Evolutionary conservation across 1,140 invertebrate genomes (phyloP).

Genomic region (Tetragnatha versicolor): DNA sequence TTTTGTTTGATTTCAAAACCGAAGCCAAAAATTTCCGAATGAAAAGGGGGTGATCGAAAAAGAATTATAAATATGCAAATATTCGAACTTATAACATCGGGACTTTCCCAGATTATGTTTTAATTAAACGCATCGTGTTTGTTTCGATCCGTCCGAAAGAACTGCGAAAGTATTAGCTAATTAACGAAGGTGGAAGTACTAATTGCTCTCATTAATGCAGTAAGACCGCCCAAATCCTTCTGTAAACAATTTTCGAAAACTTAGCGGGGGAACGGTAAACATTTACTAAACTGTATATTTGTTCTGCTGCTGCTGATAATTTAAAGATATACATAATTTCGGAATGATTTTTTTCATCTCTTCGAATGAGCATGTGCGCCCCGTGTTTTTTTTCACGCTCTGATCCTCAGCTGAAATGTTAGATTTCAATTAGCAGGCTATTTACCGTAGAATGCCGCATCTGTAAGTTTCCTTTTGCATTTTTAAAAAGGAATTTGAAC

Average conservation of each 20-base stretch:
- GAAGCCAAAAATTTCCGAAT: no score
- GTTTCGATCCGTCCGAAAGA: constrained; percentile 45
- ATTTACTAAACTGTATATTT: constrained; percentile 55
- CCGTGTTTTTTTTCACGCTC: constrained; percentile 21
- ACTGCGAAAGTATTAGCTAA: constrained; percentile 54
- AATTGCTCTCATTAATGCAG: constrained; percentile 53
- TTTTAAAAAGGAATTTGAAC: constrained; percentile 53
- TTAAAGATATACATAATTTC: constrained; percentile 54
- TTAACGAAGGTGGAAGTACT: constrained; percentile 52
- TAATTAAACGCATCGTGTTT: constrained; percentile 52
- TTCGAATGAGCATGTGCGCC: constrained; percentile 16
- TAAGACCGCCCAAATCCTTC: constrained; percentile 51
- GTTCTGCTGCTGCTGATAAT: constrained; percentile 47
- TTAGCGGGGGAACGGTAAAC: constrained; percentile 34
- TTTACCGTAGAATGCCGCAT: constrained; percentile 43
- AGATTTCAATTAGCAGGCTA: constrained; percentile 55
- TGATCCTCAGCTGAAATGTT: constrained; percentile 45
- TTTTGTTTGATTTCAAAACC: no score
- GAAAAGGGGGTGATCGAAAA: no score
- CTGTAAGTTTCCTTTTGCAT: constrained; percentile 31
- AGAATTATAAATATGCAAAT: constrained; percentile 45
- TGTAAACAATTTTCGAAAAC: constrained; percentile 52
- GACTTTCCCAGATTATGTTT: constrained; percentile 50
- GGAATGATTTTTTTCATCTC: constrained; percentile 20
- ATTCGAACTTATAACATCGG: constrained; percentile 37